Conservation (phyloP, 2,797 vertebrate genomes). For the Steatocranus sp. region DNA sequence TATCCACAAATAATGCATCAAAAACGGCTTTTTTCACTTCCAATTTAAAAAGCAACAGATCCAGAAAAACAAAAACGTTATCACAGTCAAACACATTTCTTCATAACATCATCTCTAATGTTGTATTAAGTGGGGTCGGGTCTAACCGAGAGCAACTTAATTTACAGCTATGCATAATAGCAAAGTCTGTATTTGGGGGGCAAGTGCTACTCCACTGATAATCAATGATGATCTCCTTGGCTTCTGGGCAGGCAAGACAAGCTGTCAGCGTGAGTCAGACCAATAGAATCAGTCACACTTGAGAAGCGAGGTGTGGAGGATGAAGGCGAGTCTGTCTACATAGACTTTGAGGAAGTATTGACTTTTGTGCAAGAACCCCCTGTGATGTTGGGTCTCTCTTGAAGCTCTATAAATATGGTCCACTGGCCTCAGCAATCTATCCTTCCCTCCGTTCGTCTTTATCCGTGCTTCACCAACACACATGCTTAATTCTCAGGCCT, state of each 20-base stretch:
- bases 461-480: background rate
- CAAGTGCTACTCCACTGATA: constrained; percentile 39
- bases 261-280: constrained; percentile 24
- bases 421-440: constrained; percentile 3
- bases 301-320: constrained; percentile 21
- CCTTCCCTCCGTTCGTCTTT: background rate
- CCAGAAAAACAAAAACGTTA: constrained; percentile 26
- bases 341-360: constrained; percentile 33
- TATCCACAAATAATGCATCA: background rate
- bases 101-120: background rate
- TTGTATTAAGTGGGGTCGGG: background rate
- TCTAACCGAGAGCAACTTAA: constrained; percentile 13
- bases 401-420: constrained; percentile 7
- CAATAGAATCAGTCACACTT: constrained; percentile 45
- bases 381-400: background rate
- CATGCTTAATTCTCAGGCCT: constrained; percentile 1
- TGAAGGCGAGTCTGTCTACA: background rate
- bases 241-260: constrained; percentile 17
- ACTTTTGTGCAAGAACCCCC: constrained; percentile 2
- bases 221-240: constrained; percentile 40
- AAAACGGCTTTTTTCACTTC: background rate
- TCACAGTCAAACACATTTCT: constrained; percentile 45
- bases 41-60: background rate
- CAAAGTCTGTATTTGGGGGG: constrained; percentile 16
- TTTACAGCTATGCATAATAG: constrained; percentile 26